Base-by-base conservation (phyloP, 2,888 invertebrate genomes). In the Dromius quadrimaculatus region DNA sequence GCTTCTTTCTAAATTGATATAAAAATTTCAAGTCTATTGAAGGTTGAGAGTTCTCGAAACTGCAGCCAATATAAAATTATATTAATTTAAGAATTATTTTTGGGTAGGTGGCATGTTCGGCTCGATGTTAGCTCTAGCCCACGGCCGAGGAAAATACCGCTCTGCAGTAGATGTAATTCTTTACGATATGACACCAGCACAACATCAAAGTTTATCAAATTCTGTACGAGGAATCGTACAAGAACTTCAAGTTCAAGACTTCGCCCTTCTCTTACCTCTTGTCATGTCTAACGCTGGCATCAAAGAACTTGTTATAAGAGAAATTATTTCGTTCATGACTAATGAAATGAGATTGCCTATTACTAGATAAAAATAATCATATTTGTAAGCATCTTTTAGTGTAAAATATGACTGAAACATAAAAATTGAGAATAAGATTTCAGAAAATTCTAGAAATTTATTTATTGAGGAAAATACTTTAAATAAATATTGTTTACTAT, bases 61-160 rank as follows among this genome's bases (percentile, higher is more conserved):
- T n/a, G n/a, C n/a, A n/a, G n/a, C n/a, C n/a, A n/a, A n/a, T n/a
- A n/a, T n/a, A n/a, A n/a, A n/a, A n/a, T n/a, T n/a, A n/a, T n/a
- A n/a, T n/a, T n/a, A n/a, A n/a, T n/a, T n/a, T n/a, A n/a, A n/a
- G n/a, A n/a, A n/a, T n/a, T n/a, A n/a, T n/a, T n/a, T n/a, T n/a
- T n/a, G n/a, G n/a, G n/a, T 70, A 81, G 81, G 81, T 43, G 81
- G 81, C n/a, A 77, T 76, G 8, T 17, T 79, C 34, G 78, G 79
- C 19, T 80, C 80, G 6, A 65, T 79, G 62, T 66, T 74, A 38
- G 78, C 79, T 17, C 79, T 79, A 3, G 59, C 73, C 9, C 68
- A 69, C 20, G 74, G 78, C 8, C 73, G 71, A 38, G 78, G 78
- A 13, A 79, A 78, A 73, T 82, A 77, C 71, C 80, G 77, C 75